phyloP scores from a whole-genome alignment of 2,113 vertebrate species.

The Cololabis saira region DNA sequence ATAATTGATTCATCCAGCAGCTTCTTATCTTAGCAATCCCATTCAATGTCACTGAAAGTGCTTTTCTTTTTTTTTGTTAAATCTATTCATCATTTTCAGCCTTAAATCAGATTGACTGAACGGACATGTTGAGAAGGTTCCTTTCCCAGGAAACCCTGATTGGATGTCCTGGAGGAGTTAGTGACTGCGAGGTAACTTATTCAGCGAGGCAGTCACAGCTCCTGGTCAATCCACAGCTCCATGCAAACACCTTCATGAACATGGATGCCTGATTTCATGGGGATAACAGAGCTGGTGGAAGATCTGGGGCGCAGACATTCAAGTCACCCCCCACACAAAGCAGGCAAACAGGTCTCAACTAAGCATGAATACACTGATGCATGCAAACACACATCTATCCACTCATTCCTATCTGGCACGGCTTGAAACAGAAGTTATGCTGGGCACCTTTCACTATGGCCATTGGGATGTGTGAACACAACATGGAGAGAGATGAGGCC shows the following conservation, averaged over 20 bases:
- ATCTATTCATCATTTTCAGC: neutral
- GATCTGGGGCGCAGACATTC: conserved; percentile 47
- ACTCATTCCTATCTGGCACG: conserved; percentile 57
- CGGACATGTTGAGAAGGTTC: neutral
- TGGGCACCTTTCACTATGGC: conserved; percentile 60
- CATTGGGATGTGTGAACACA: conserved; percentile 70
- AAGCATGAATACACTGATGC: conserved; percentile 25
- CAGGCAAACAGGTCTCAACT: conserved; percentile 39
- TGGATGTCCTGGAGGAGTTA: conserved; percentile 21
- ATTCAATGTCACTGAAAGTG: neutral
- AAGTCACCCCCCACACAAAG: conserved; percentile 44
- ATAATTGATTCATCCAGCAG: neutral
- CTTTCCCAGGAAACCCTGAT: conserved; percentile 1
- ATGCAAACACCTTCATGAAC: conserved; percentile 61
- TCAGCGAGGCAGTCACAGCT: conserved; percentile 29
- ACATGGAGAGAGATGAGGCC: conserved; percentile 48
- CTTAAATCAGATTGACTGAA: conserved; percentile 12
- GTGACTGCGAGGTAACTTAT: conserved; percentile 22
- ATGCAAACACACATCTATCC: conserved; percentile 54
- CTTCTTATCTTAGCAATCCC: neutral
- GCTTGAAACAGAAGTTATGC: conserved; percentile 54
- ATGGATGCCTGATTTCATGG: conserved; percentile 72
- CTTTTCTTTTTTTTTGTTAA: neutral
- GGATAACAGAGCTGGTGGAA: conserved; percentile 51
- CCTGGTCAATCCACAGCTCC: conserved; percentile 27